Conservation (phyloP, 2,113 vertebrate genomes). For the Hyaena hyaena region DNA sequence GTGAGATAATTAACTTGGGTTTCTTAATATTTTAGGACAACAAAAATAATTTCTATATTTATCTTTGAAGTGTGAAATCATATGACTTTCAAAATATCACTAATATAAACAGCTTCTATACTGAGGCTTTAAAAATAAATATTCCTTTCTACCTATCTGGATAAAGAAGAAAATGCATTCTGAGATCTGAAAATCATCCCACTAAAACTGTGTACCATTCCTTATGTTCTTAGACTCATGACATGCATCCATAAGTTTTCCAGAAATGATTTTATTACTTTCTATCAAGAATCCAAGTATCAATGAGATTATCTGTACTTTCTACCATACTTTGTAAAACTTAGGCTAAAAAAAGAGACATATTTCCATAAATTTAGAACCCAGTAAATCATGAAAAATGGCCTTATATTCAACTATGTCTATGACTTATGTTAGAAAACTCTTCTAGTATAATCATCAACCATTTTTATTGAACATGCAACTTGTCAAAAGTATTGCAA, state of each 20-base stretch:
- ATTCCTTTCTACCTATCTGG: neutral
- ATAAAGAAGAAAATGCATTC: neutral
- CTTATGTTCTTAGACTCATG: neutral
- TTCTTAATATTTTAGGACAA: conserved; percentile 31
- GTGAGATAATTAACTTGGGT: neutral
- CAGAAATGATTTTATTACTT: conserved; percentile 22
- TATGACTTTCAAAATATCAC: neutral
- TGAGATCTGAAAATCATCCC: neutral
- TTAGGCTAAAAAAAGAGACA: conserved; percentile 12
- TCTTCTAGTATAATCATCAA: conserved; percentile 20
- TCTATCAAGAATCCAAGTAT: conserved; percentile 39
- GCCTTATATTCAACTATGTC: neutral
- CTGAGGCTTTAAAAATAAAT: conserved; percentile 23
- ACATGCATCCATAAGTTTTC: neutral
- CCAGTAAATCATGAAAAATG: conserved; percentile 35
- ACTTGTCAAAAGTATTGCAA: neutral
- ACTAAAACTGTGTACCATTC: neutral
- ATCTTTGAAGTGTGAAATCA: neutral
- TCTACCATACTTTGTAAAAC: neutral
- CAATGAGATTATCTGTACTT: conserved; percentile 9
- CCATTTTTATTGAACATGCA: conserved; percentile 51
- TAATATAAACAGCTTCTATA: neutral
- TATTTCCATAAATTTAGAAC: conserved; percentile 40
- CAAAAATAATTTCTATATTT: neutral
- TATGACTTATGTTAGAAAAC: conserved; percentile 56